Base-by-base conservation (phyloP, 2,888 invertebrate genomes). In the Polydrusus pterygomalis region DNA sequence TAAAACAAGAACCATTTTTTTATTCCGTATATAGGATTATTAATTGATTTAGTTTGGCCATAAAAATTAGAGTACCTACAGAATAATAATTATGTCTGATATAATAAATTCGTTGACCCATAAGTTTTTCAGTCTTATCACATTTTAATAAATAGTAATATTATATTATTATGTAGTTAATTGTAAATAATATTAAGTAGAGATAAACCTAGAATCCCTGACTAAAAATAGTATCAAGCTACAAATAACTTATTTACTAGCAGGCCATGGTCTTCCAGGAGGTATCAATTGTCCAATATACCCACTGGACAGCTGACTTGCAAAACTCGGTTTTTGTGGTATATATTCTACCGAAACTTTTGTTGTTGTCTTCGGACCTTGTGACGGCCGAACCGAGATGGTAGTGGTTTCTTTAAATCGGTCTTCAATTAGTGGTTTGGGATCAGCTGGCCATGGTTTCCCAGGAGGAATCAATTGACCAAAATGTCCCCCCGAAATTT, bases 251-350 rank as follows among this genome's bases (percentile, higher is more conserved):
- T 43, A 9, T 17, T 49, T 9, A 49, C 17, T 17, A 15, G 47
- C 76, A n/a, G 79, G 81, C 79, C 80, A 81, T 45, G 80, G 80
- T 72, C 71, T 69, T 20, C 80, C 80, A 10, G 81, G 77, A 5
- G 79, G 79, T 13, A 81, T 74, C n/a, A 78, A 74, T 62, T 15
- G 34, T 1, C 56, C 56, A 30, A 56, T 34, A 34, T 56, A n/a
- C n/a, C 56, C 56, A 7, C 34, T 15, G 0, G 56, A 56, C 15
- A 56, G n/a, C 7, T 0, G 8, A 34, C 56, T 34, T 34, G 34
- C 34, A 56, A 56, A 56, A 8, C 30, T 56, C 34, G 56, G 56
- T 13, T 15, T 30, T 34, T 56, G 56, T 11, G 56, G 56, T 8
- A 30, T n/a, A 56, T 56, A 56, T 15, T 30, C 56, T 15, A 56